Percentiles rank a stretch among this genome's conserved stretches.
Conservation (phyloP, 2,113 vertebrate species). For the Condylura cristata region DNA sequence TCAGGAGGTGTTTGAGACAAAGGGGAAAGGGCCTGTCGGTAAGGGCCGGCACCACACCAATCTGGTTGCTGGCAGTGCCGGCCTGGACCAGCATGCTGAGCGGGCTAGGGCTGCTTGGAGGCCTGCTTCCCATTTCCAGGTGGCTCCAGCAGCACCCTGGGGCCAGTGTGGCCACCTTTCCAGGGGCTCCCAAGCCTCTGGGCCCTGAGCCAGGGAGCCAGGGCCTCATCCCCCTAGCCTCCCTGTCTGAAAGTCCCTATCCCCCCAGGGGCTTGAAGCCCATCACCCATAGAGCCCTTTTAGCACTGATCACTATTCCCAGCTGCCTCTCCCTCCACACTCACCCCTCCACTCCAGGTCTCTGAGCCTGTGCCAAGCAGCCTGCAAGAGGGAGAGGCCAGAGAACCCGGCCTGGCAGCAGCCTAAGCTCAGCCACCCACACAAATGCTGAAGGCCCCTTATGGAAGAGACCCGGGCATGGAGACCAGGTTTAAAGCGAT, state of each 20-base stretch:
- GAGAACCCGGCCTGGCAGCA: neutral
- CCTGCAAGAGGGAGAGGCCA: neutral
- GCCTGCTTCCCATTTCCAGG: neutral
- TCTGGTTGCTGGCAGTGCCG: too few relatives aligned
- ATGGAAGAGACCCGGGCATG: neutral
- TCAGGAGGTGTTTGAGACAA: accelerated
- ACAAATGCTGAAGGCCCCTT: neutral
- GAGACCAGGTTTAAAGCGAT: neutral
- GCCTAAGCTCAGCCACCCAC: neutral
- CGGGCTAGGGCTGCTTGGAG: neutral
- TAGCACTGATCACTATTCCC: neutral
- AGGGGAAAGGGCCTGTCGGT: neutral
- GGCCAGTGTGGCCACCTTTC: neutral
- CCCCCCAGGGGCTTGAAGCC: neutral
- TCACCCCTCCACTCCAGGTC: neutral
- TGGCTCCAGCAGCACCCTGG: too few relatives aligned
- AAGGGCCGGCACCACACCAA: too few relatives aligned
- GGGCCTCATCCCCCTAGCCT: neutral
- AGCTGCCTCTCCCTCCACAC: neutral
- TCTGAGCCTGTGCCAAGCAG: neutral
- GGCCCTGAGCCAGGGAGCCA: neutral
- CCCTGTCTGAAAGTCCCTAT: neutral
- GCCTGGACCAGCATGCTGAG: accelerated
- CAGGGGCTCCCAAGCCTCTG: accelerated
- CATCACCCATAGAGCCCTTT: neutral